A percentile compares a stretch with the other conserved stretches of the same genome.
Conservation (phyloP, 1,140 invertebrate genomes). For the Achatina immaculata region DNA sequence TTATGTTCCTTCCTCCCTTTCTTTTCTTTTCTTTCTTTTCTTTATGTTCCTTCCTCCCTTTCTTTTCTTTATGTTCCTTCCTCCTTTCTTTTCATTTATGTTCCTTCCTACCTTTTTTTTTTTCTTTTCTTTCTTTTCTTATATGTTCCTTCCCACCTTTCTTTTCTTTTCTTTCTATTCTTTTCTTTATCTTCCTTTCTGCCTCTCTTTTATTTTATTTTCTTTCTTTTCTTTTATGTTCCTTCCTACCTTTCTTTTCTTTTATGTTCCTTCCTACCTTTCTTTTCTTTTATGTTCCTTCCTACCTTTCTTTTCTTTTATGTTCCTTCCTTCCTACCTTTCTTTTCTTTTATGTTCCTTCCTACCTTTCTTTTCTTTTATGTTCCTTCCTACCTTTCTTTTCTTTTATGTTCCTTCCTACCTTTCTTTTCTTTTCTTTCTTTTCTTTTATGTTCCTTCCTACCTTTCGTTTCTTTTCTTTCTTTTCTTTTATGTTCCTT, state of each 20-base stretch:
- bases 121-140: neutral
- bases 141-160: neutral
- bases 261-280: neutral
- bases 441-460: neutral
- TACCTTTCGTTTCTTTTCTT: neutral
- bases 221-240: neutral
- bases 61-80: too few relatives aligned
- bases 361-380: neutral
- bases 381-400: neutral
- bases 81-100: too few relatives aligned
- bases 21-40: neutral
- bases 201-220: neutral
- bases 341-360: neutral
- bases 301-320: neutral
- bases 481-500: neutral
- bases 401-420: neutral
- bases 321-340: neutral
- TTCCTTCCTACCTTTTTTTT: neutral
- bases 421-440: neutral
- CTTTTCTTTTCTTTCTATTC: neutral
- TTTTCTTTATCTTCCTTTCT: neutral
- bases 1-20: neutral
- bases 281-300: neutral
- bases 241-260: neutral
- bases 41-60: neutral